Evolutionary conservation across 2,888 invertebrate genomes (phyloP).

Genomic region (Drosophila antonietae): DNA sequence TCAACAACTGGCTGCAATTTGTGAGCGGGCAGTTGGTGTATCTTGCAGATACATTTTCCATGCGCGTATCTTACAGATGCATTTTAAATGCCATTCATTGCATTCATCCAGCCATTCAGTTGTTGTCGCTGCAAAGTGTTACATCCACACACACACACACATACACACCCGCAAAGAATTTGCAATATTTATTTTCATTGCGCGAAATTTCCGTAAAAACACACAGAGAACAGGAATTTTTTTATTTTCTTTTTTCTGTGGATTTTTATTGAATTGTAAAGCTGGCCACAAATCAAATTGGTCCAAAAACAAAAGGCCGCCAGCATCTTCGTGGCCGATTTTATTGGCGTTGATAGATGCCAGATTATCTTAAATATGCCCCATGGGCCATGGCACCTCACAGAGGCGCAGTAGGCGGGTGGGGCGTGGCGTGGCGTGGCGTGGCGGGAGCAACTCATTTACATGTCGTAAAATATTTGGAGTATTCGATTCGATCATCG

Average conservation of each 20-base stretch:
- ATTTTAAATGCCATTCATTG: constrained; percentile 29
- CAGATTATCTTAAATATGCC: constrained; percentile 75
- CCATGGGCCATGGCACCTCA: background rate
- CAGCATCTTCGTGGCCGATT: constrained; percentile 48
- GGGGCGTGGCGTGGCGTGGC: background rate
- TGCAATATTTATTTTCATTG: constrained; percentile 64
- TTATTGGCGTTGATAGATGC: constrained; percentile 72
- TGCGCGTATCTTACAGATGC: constrained; percentile 39
- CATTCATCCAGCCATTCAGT: constrained; percentile 43
- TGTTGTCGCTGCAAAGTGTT: constrained; percentile 60
- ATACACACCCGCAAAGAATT: constrained; percentile 29
- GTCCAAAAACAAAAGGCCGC: constrained; percentile 31
- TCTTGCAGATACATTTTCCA: constrained; percentile 9
- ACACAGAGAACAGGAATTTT: constrained; percentile 14
- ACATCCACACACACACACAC: constrained; percentile 23
- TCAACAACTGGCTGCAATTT: constrained; percentile 59
- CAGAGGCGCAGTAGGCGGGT: background rate
- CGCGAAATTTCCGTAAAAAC: constrained; percentile 15
- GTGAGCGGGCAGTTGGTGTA: constrained; percentile 16
- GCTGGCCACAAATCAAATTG: constrained; percentile 54
- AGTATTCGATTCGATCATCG: constrained; percentile 39
- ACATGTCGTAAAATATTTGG: constrained; percentile 58
- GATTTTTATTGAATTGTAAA: constrained; percentile 58
- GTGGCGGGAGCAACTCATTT: constrained; percentile 47
- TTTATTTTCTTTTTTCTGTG: constrained; percentile 2